Percentiles rank a stretch among this genome's conserved stretches.
These are phyloP conservation scores for Carterocephalus palaemon DNA, from an alignment of 2,888 invertebrate species.

Conservation along the genomic window DNA sequence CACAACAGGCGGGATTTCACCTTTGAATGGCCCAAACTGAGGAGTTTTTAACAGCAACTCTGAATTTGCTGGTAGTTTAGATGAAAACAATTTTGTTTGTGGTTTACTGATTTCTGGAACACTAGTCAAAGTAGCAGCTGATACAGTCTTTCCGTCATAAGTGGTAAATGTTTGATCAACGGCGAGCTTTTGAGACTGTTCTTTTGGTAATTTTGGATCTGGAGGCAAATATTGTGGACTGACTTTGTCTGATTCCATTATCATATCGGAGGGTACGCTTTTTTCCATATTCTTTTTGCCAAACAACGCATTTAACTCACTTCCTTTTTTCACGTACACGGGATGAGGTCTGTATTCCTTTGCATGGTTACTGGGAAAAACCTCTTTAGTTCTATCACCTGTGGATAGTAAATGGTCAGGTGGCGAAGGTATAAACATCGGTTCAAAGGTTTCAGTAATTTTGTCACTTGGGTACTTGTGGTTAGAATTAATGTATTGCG, in stretches of 20 bases:
- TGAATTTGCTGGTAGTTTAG: conserved; percentile 65
- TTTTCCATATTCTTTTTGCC: conserved; percentile 66
- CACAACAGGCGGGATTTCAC: conserved; percentile 81
- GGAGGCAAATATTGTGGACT: conserved; percentile 88
- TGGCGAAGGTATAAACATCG: conserved; percentile 90
- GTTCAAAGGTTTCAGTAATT: conserved; percentile 84
- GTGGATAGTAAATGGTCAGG: conserved; percentile 77
- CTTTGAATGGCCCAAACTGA: conserved; percentile 86
- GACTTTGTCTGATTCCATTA: conserved; percentile 84
- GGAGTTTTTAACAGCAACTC: conserved; percentile 83
- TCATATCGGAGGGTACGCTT: conserved; percentile 76
- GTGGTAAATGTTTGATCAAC: conserved; percentile 80
- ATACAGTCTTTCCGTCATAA: conserved; percentile 87
- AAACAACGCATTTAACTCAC: conserved; percentile 54
- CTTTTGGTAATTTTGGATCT: conserved; percentile 69
- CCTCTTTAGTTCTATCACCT: conserved; percentile 62
- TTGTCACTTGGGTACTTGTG: conserved; percentile 68
- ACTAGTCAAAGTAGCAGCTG: conserved; percentile 81
- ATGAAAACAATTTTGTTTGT: conserved; percentile 57
- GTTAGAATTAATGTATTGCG: conserved; percentile 58
- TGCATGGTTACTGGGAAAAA: conserved; percentile 64
- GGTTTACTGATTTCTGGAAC: conserved; percentile 65
- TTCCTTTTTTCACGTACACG: conserved; percentile 63
- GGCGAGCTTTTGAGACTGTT: conserved; percentile 66
- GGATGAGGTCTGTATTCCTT: conserved; percentile 75